Base-by-base conservation (phyloP, 1,140 invertebrate species). In the Atta cephalotes region DNA sequence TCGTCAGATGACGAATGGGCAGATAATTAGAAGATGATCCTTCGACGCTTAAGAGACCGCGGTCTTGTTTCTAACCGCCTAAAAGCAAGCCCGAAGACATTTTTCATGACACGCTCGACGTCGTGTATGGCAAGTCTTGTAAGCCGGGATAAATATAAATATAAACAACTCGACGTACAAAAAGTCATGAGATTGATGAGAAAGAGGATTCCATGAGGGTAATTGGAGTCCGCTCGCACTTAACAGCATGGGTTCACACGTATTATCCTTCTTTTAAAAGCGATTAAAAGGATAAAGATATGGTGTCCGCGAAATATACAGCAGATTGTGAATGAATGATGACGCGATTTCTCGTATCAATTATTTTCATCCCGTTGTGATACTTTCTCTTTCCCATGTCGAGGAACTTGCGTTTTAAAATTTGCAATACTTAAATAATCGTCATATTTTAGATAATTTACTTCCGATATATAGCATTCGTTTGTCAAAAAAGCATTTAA, bases 21-120 rank as follows among this genome's bases (percentile, higher is more conserved):
- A 91, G 92, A 93, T 93, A 93, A 93, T 93, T 93, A 93, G 92
- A 91, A 92, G 92, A 92, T 92, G 92, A 93, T 93, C 87, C 68
- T 62, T 78, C 74, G 81, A 62, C 74, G 88, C 71, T 92, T 92
- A 90, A 91, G 76, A 85, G 60, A 85, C 45, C 66, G 85, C 74
- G 79, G 80, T 87, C 89, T 91, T 87, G 91, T 91, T 92, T 78
- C 88, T 87, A 88, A 74, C 70, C 76, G 85, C 89, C 77, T 89
- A 74, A 87, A 89, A 91, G 89, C 85, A 86, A 92, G 68, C 78
- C 88, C 84, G 84, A 89, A 87, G 91, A 88, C 91, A 91, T 92
- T 91, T 60, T 86, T 92, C 91, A 90, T 78, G 86, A 71, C 53
- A 63, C 63, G 86, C 86, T 79, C 68, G 85, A 85, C 84, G 80